Conservation (phyloP, 2,888 invertebrate species). For the Eupithecia pulchellata region DNA sequence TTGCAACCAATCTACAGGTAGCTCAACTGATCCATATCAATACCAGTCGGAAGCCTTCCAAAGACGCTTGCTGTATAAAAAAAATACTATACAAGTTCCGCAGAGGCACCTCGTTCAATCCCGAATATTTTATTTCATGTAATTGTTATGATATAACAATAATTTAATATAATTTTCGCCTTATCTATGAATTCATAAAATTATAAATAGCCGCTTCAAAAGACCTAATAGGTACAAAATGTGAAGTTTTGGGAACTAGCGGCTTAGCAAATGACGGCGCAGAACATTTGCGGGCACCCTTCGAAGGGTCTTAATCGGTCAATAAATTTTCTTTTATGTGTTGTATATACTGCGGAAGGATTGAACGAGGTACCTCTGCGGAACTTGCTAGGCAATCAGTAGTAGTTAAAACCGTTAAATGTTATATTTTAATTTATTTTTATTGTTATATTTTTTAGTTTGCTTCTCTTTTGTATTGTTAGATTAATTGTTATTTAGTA, state of each 20-base stretch:
- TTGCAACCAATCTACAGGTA: no score
- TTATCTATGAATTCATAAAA: conserved; percentile 36
- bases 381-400: conserved; percentile 31
- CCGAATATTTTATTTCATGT: no score
- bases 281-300: conserved; percentile 71
- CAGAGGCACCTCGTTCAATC: no score
- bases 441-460: not conserved
- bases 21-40: no score
- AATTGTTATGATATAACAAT: not conserved
- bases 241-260: conserved; percentile 64
- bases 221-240: conserved; percentile 47
- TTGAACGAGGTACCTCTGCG: conserved; percentile 46
- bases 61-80: no score
- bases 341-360: conserved; percentile 59
- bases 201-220: conserved; percentile 41
- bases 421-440: not conserved
- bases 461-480: not conserved
- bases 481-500: no score
- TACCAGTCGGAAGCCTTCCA: no score
- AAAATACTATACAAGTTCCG: no score
- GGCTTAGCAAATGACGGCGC: conserved; percentile 68
- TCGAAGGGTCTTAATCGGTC: conserved; percentile 73
- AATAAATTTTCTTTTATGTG: conserved; percentile 76
- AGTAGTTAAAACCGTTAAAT: not conserved
- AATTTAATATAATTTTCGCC: not conserved